These are phyloP conservation scores for Amphilophus citrinellus DNA, from an alignment of 2,113 vertebrate genomes.

Conservation along the genomic window DNA sequence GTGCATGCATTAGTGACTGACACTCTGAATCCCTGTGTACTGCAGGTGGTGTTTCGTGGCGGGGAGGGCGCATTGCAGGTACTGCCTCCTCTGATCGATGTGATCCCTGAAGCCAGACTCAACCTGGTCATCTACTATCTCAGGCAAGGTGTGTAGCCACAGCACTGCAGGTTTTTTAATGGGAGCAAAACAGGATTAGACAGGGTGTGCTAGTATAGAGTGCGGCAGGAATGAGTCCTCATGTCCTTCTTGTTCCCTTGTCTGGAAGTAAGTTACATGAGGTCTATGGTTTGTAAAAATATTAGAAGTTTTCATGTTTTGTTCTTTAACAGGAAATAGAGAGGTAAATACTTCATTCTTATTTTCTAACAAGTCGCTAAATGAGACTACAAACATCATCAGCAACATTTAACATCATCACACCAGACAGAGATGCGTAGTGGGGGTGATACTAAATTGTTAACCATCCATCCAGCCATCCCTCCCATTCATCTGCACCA, in stretches of 20 bases:
- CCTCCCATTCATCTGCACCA: too few species aligned
- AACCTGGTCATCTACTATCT: conserved; percentile 99
- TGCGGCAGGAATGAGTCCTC: not conserved
- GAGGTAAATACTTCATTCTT: too few species aligned
- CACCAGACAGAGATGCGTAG: too few species aligned
- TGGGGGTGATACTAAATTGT: too few species aligned
- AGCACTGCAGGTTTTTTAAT: not conserved
- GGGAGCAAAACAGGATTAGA: not conserved
- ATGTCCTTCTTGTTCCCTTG: not conserved
- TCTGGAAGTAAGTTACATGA: too few species aligned
- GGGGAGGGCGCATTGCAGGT: conserved; percentile 95
- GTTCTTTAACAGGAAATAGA: too few species aligned
- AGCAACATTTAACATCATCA: too few species aligned
- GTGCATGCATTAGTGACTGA: not conserved
- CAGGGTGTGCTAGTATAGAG: not conserved
- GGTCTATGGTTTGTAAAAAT: too few species aligned
- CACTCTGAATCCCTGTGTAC: conserved; percentile 22
- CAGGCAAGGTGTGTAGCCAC: conserved; percentile 87
- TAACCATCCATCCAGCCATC: too few species aligned
- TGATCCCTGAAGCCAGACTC: conserved; percentile 95
- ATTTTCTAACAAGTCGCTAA: too few species aligned
- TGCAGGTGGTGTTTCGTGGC: conserved; percentile 94
- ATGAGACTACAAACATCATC: too few species aligned
- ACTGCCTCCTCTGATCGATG: conserved; percentile 94
- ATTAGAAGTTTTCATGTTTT: too few species aligned